These are phyloP conservation scores for Malacoctenus gilli DNA, from an alignment of 2,797 vertebrate species.

Conservation along the genomic window DNA sequence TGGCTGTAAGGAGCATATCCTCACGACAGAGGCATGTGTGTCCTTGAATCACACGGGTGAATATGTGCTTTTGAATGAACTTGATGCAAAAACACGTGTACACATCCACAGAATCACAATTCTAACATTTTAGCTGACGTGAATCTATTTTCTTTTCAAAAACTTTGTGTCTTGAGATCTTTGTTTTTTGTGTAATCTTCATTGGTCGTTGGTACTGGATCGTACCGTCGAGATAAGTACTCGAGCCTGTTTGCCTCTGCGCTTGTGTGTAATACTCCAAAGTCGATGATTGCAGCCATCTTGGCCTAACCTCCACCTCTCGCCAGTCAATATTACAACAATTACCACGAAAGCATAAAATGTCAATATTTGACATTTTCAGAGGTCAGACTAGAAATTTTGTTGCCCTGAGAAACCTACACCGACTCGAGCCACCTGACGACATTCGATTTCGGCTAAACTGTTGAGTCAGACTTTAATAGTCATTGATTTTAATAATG, in stretches of 20 bases:
- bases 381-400: conserved; percentile 48
- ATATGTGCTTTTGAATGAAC: no score
- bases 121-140: no score
- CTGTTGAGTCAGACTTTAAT: conserved; percentile 29
- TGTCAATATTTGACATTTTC: conserved; percentile 64
- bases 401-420: conserved; percentile 19
- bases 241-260: background rate
- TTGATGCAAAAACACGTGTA: no score
- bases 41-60: no score
- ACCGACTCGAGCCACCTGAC: background rate
- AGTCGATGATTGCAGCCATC: conserved; percentile 23
- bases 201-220: no score
- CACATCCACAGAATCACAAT: no score
- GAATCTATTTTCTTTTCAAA: no score
- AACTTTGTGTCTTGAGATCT: no score
- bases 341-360: conserved; percentile 57
- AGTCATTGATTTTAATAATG: conserved; percentile 34
- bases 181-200: no score
- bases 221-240: no score
- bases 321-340: conserved; percentile 58
- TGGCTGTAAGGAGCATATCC: conserved; percentile 24
- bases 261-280: background rate
- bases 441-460: conserved; percentile 24
- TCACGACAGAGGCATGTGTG: conserved; percentile 5
- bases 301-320: conserved; percentile 31